phyloP scores from a whole-genome alignment of 2,888 invertebrate genomes.

The Helleia helle region DNA sequence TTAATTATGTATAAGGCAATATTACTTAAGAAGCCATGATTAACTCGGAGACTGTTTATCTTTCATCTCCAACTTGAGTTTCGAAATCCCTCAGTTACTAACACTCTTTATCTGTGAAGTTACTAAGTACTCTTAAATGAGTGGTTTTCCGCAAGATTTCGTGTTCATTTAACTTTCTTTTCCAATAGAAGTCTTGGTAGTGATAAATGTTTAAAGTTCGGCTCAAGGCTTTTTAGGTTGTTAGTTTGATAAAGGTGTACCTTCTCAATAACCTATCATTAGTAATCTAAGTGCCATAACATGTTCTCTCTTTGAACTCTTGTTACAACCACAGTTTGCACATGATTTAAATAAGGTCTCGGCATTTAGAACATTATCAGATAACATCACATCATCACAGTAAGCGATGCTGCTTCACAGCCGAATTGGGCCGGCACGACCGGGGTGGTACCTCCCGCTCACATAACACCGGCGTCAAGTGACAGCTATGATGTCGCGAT shows the following conservation, averaged over 20 bases:
- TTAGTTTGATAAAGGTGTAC: not conserved
- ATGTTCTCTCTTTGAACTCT: too few species aligned
- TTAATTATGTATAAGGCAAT: conserved; percentile 1
- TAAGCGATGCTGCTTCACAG: too few species aligned
- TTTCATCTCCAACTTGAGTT: not conserved
- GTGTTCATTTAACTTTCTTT: conserved; percentile 22
- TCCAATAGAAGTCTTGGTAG: conserved; percentile 7
- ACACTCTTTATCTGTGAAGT: conserved; percentile 14
- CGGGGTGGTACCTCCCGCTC: too few species aligned
- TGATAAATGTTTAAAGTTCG: conserved; percentile 8
- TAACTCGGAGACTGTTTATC: not conserved
- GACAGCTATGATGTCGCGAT: too few species aligned
- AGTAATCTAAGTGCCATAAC: too few species aligned
- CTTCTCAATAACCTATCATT: too few species aligned
- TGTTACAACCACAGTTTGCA: too few species aligned
- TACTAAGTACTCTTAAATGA: conserved; percentile 29
- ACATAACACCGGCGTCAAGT: too few species aligned
- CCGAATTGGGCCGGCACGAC: too few species aligned
- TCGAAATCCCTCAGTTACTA: conserved; percentile 12
- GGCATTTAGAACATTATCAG: too few species aligned
- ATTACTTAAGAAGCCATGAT: conserved; percentile 1
- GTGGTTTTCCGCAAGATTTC: conserved; percentile 27
- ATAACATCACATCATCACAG: too few species aligned
- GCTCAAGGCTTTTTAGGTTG: not conserved
- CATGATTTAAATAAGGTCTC: too few species aligned